A percentile compares a stretch with the other conserved stretches of the same genome.
Conservation (phyloP, 2,113 vertebrate genomes). For the Clinocottus analis region DNA sequence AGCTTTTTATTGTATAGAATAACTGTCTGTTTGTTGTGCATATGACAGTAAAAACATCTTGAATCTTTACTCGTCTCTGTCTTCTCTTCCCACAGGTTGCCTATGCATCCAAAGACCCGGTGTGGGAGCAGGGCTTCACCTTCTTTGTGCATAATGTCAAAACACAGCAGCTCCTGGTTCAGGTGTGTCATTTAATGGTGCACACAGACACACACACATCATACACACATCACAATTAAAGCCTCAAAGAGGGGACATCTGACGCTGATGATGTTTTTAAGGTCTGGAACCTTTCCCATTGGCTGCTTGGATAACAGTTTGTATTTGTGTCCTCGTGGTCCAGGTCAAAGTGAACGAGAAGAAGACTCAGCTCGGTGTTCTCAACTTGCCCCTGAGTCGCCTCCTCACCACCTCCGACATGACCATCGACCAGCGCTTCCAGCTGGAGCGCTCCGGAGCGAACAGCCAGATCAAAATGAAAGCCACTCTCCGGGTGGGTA, state of each 20-base stretch:
- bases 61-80: too few relatives aligned
- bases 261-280: neutral
- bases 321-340: neutral
- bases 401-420: constrained; percentile 85
- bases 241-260: neutral
- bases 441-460: constrained; percentile 89
- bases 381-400: constrained; percentile 85
- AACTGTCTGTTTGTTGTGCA: too few relatives aligned
- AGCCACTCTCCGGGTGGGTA: constrained; percentile 88
- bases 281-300: neutral
- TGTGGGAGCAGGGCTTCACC: constrained; percentile 92
- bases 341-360: constrained; percentile 90
- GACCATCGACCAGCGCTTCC: constrained; percentile 89
- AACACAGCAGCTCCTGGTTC: constrained; percentile 86
- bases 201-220: too few relatives aligned
- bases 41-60: too few relatives aligned
- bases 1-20: too few relatives aligned
- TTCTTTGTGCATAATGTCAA: constrained; percentile 90
- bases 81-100: constrained; percentile 81
- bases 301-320: neutral
- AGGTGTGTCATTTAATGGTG: constrained; percentile 80
- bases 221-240: neutral
- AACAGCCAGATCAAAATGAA: constrained; percentile 94
- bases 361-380: constrained; percentile 86
- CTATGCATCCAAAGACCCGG: constrained; percentile 88